Evolutionary conservation across 2,113 vertebrate species (phyloP), one percentile per base, ranked within the genome.

Genomic region (Oophaga pumilio): DNA sequence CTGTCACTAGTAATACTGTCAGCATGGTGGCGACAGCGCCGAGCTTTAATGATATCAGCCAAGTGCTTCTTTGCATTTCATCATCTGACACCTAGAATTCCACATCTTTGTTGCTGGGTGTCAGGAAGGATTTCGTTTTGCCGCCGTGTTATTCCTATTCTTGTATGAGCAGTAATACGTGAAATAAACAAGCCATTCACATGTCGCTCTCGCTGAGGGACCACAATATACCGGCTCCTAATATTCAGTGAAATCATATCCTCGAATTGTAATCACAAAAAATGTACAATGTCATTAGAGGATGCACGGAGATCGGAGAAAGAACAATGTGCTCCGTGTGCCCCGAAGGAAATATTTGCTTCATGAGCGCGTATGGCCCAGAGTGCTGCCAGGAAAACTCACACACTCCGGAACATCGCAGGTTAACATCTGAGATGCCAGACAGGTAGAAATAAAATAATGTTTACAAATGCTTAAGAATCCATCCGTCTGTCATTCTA

Each of bases 201-300:
- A 68, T 22, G 74, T 22, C 22, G 22, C 50, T 9, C 17, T 28
- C 28, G 24, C 69, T 79, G 13, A 68, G 15, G 57, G n/a, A 26
- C 15, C 85, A 86, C 43, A 68, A 86, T 80, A 86, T 57, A 69
- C 26, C 6, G 62, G 24, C 66, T 50, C 68, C 62, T 71, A 68
- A 52, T 69, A 80, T 69, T n/a, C 76, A 71, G 43, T 87, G 85
- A 87, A 81, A 87, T 87, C 86, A 87, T 82, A 87, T 87, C 86
- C 86, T 82, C 26, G 86, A 71, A 87, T 87, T 87, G 86, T 87
- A 73, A 82, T 82, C 20, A 52, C 8, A 82, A 7, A 60, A 87
- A 87, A 87, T 87, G 62, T 57, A 57, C 62, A 59, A 53, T 71
- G 53, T 73, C 81, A 71, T 80, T 73, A 73, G 73, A 87, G 85